Percentiles rank a stretch among this genome's conserved stretches.
These are phyloP conservation scores for Liparis tanakae DNA, from an alignment of 2,797 vertebrate species.

Conservation along the genomic window DNA sequence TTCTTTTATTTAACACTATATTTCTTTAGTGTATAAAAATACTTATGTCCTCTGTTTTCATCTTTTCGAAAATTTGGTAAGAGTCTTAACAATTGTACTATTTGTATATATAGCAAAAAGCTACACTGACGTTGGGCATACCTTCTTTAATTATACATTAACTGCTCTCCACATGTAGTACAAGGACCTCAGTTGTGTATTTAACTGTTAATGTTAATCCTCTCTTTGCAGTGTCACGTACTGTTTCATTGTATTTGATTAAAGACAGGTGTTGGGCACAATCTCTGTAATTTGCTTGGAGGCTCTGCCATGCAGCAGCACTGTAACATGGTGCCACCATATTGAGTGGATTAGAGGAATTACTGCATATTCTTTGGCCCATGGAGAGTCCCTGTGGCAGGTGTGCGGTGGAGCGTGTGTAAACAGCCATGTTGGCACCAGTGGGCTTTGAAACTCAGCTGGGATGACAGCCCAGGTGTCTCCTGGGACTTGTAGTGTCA, in stretches of 20 bases:
- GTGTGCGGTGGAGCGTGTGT: slow-evolving; percentile 76
- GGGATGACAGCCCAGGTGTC: slow-evolving; percentile 78
- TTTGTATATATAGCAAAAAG: neutral
- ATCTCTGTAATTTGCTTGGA: slow-evolving; percentile 70
- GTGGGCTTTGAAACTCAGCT: slow-evolving; percentile 66
- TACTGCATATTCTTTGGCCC: slow-evolving; percentile 74
- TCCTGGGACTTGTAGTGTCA: slow-evolving; percentile 79
- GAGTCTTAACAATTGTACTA: too few species aligned
- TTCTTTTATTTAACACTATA: neutral
- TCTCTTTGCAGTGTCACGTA: slow-evolving; percentile 34
- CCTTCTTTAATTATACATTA: neutral
- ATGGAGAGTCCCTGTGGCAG: slow-evolving; percentile 77
- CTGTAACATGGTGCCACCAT: slow-evolving; percentile 73
- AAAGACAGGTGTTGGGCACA: slow-evolving; percentile 77
- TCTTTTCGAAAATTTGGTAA: neutral
- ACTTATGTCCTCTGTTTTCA: neutral
- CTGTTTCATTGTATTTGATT: slow-evolving; percentile 68
- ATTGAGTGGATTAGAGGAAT: slow-evolving; percentile 84
- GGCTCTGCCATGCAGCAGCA: slow-evolving; percentile 61
- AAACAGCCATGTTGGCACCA: slow-evolving; percentile 82
- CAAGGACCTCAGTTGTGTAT: slow-evolving; percentile 29
- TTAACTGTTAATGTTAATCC: slow-evolving; percentile 52
- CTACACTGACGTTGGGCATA: neutral
- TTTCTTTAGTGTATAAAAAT: neutral
- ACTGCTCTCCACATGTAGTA: slow-evolving; percentile 10